phyloP scores from a whole-genome alignment of 2,888 invertebrate species.

The Eupeodes luniger region DNA sequence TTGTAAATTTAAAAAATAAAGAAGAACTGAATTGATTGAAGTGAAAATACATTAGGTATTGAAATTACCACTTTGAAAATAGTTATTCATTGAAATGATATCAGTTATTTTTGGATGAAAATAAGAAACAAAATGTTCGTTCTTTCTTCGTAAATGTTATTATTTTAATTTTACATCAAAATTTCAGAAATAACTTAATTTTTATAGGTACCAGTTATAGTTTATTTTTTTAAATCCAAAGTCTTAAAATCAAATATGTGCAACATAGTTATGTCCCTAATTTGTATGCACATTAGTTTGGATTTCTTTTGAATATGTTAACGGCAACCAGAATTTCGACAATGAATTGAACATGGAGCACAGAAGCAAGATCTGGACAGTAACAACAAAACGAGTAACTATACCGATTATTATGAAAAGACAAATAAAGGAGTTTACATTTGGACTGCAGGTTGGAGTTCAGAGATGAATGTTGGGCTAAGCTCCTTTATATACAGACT shows the following conservation, averaged over 20 bases:
- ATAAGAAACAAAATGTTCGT: no score
- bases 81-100: no score
- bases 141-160: no score
- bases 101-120: no score
- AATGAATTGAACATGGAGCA: conserved; percentile 16
- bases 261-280: neutral
- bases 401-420: neutral
- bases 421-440: conserved; percentile 9
- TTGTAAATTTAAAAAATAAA: no score
- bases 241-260: neutral
- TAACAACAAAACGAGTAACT: neutral
- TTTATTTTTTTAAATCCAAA: no score
- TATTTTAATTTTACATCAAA: no score
- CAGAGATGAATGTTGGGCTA: conserved; percentile 21
- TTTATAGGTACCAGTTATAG: no score
- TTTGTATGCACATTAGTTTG: neutral
- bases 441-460: neutral
- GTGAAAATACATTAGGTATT: no score
- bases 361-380: conserved; percentile 5
- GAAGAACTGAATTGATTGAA: no score
- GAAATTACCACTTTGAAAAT: no score
- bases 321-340: conserved; percentile 23
- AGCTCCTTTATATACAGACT: neutral
- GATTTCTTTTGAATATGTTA: neutral
- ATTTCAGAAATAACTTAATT: no score